Evolutionary conservation across 1,140 invertebrate species (phyloP).

Genomic region (Metaphire vulgaris): DNA sequence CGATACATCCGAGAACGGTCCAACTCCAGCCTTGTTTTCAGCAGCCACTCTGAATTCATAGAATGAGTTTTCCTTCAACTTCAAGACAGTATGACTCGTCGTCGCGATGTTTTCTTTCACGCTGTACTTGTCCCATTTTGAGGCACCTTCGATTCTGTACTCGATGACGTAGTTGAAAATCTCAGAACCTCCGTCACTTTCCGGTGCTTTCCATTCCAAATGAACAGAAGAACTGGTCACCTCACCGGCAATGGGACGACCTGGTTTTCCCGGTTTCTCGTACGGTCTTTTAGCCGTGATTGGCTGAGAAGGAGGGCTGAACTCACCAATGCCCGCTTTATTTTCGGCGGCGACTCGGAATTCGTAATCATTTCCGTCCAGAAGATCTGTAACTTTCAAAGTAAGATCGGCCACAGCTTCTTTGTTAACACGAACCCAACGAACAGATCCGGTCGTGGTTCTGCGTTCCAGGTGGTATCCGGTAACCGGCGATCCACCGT

Average conservation of each 20-base stretch:
- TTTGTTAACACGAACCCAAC: constrained; percentile 74
- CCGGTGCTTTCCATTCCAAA: constrained; percentile 83
- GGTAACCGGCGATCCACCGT: constrained; percentile 86
- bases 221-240: constrained; percentile 84
- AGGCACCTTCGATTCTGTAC: constrained; percentile 75
- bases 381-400: constrained; percentile 65
- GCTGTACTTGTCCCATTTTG: constrained; percentile 39
- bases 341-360: constrained; percentile 91
- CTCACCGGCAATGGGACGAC: constrained; percentile 74
- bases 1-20: constrained; percentile 85
- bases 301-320: constrained; percentile 77
- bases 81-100: constrained; percentile 35
- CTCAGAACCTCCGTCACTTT: constrained; percentile 63
- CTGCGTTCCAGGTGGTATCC: constrained; percentile 86
- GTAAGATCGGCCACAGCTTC: constrained; percentile 64
- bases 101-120: constrained; percentile 58
- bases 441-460: constrained; percentile 70
- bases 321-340: constrained; percentile 83
- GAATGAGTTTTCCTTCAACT: constrained; percentile 30
- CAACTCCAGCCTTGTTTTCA: constrained; percentile 92
- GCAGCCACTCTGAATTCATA: constrained; percentile 90
- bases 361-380: constrained; percentile 91
- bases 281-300: constrained; percentile 90
- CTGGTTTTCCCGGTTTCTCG: constrained; percentile 58
- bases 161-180: constrained; percentile 73